Percentiles rank a stretch among this genome's conserved stretches.
These are phyloP conservation scores for Colius striatus DNA, from an alignment of 2,113 vertebrate species.

Conservation along the genomic window DNA sequence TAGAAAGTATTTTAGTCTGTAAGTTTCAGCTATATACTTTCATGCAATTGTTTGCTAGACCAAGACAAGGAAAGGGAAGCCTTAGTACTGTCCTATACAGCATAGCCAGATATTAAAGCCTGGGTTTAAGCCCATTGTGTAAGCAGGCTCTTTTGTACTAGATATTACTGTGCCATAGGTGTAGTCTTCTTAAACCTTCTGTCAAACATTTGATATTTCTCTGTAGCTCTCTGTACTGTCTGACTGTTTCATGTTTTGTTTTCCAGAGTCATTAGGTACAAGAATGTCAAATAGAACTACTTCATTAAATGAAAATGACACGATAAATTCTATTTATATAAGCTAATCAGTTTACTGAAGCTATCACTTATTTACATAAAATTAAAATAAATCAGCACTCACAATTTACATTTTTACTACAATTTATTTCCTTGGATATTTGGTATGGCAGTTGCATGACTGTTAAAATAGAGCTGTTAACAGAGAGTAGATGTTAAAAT, in stretches of 20 bases:
- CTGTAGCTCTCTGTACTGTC: not conserved
- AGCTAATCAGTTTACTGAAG: not conserved
- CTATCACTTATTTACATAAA: not conserved
- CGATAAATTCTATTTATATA: not conserved
- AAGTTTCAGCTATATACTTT: not conserved
- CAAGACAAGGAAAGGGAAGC: not conserved
- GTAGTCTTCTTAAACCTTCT: not conserved
- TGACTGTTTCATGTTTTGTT: not conserved
- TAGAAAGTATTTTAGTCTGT: not conserved
- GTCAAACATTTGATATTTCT: not conserved
- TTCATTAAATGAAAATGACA: constrained; percentile 16
- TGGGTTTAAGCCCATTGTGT: not conserved
- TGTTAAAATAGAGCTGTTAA: not conserved
- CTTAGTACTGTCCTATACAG: not conserved
- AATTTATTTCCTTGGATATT: not conserved
- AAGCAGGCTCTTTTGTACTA: not conserved
- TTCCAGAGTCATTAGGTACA: not conserved
- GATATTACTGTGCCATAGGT: not conserved
- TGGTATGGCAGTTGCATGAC: not conserved
- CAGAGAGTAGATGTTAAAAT: not conserved
- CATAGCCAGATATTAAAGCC: not conserved
- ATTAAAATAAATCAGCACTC: not conserved
- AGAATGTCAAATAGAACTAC: not conserved
- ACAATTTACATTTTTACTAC: not conserved
- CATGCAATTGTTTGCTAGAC: not conserved